phyloP scores from a whole-genome alignment of 2,797 vertebrate genomes.

The Acipenser transmontanus region DNA sequence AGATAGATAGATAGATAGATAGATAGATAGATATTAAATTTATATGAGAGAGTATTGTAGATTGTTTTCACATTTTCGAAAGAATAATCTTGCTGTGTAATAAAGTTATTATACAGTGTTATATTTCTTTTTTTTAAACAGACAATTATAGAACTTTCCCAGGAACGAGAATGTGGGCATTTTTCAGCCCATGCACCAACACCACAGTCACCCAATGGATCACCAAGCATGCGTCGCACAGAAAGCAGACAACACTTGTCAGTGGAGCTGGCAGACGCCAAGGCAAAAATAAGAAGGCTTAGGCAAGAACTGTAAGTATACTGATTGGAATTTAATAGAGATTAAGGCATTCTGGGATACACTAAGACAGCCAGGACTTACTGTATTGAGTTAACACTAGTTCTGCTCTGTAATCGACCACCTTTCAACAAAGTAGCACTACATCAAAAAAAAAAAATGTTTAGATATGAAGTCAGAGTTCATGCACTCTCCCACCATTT shows the following conservation, averaged over 20 bases:
- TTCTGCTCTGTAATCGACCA: neutral
- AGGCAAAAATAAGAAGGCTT: slow-evolving; percentile 88
- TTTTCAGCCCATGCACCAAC: slow-evolving; percentile 66
- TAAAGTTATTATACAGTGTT: neutral
- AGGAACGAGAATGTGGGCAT: slow-evolving; percentile 85
- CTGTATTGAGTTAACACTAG: neutral
- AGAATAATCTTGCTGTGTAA: too few species aligned
- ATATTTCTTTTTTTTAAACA: slow-evolving; percentile 35
- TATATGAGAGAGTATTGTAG: too few species aligned
- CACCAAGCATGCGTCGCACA: slow-evolving; percentile 87
- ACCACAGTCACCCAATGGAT: slow-evolving; percentile 78
- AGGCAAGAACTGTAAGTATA: slow-evolving; percentile 91
- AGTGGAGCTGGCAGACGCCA: slow-evolving; percentile 91
- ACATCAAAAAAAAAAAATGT: slow-evolving; percentile 3
- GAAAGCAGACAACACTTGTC: slow-evolving; percentile 93
- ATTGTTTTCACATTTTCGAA: too few species aligned
- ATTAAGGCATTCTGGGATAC: neutral
- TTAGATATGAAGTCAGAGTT: slow-evolving; percentile 9
- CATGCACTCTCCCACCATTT: slow-evolving; percentile 4
- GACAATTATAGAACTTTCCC: slow-evolving; percentile 87
- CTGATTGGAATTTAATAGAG: neutral
- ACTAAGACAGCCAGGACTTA: neutral
- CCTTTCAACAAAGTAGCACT: neutral
- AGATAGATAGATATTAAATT: too few species aligned
- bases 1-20: too few species aligned